Base-by-base conservation (phyloP, 1,140 invertebrate species). In the Platyura marginata region DNA sequence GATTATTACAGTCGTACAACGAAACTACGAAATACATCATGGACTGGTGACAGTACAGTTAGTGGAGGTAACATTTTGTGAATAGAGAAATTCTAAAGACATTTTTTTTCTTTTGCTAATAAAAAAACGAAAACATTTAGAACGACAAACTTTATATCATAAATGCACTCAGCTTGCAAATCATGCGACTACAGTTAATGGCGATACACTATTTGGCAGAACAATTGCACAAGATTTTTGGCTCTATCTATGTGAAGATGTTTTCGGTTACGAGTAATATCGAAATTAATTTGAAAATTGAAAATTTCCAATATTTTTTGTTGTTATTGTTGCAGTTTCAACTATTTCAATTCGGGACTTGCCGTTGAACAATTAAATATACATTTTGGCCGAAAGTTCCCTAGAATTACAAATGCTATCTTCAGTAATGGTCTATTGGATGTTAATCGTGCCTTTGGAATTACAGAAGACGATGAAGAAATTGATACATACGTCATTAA, bases 111-210 rank as follows among this genome's bases (percentile, higher is more conserved):
- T n/a, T n/a, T n/a, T n/a, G n/a, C n/a, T n/a, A n/a, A n/a, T n/a
- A n/a, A n/a, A n/a, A n/a, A n/a, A n/a, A n/a, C n/a, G n/a, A n/a
- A n/a, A n/a, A n/a, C n/a, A n/a, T n/a, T n/a, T n/a, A n/a, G n/a
- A n/a, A 52, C 66, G 73, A 18, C 70, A 71, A 50, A 82, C 79
- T 79, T 64, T 60, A 2, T 80, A 77, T 50, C 79, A 82, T 56
- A 80, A 77, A 0, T 84, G 81, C 57, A 72, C 70, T 18, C 79
- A 83, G 54, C 83, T 72, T 50, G 80, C 77, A 33, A 83, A 74
- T 57, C 83, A 69, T 54, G 78, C 81, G 59, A 77, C 77, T 1
- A 69, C 75, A 0, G 67, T 64, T 38, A 68, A 64, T 2, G 40
- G 47, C 0, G 51, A 59, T n/a, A 74, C 77, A 45, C 70, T 74